Evolutionary conservation across 2,888 invertebrate genomes (phyloP).

Genomic region (Chloroclystis v-ata): DNA sequence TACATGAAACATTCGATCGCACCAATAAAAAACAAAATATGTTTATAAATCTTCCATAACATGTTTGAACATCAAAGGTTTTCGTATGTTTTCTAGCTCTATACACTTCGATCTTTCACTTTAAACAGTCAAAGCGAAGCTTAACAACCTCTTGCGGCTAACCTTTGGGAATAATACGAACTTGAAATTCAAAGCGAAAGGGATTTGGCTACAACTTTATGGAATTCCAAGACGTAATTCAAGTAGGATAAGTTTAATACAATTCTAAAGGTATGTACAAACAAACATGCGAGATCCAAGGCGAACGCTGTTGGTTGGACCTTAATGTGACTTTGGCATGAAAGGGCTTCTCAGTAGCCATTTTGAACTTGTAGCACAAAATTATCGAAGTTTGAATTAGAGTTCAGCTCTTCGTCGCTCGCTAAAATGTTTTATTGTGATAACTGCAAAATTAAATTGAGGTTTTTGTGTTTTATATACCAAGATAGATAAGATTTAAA

Average conservation of each 20-base stretch:
- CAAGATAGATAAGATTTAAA: too few species aligned
- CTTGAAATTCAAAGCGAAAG: slow-evolving; percentile 16
- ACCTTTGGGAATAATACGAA: slow-evolving; percentile 13
- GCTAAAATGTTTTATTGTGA: background rate
- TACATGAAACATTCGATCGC: too few species aligned
- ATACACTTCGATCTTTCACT: background rate
- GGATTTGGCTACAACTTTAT: slow-evolving; percentile 16
- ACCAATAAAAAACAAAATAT: too few species aligned
- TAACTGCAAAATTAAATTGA: too few species aligned
- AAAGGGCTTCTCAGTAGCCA: slow-evolving; percentile 6
- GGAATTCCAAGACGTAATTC: slow-evolving; percentile 14
- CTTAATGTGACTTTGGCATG: slow-evolving; percentile 12
- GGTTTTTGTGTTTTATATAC: too few species aligned
- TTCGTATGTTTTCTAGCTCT: background rate
- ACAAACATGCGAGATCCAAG: slow-evolving; percentile 9
- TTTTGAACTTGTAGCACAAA: background rate
- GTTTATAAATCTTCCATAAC: too few species aligned
- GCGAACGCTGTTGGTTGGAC: slow-evolving; percentile 5
- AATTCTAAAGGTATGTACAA: slow-evolving; percentile 9
- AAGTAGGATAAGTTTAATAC: slow-evolving; percentile 9
- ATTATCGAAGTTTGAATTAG: background rate
- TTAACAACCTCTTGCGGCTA: slow-evolving; percentile 12
- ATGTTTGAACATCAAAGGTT: background rate
- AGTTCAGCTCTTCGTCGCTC: too few species aligned
- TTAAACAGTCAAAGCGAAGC: slow-evolving; percentile 12